These are phyloP conservation scores for Rhinopomastus cyanomelas DNA, from an alignment of 2,113 vertebrate species.

Conservation along the genomic window DNA sequence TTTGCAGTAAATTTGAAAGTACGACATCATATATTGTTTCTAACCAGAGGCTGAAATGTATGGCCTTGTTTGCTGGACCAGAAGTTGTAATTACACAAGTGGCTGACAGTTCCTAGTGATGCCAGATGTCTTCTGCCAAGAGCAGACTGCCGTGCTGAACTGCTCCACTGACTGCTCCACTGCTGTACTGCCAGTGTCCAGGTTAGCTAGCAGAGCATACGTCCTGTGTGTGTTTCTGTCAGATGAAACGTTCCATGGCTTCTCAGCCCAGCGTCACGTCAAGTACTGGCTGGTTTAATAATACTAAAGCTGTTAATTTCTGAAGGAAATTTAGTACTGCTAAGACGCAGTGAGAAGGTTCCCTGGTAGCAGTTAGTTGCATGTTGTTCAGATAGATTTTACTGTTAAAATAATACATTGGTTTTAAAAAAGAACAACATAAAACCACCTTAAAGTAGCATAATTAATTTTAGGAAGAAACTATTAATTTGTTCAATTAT, in stretches of 20 bases:
- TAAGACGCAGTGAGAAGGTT: background rate
- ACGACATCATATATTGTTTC: background rate
- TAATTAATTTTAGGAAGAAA: background rate
- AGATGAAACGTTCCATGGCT: background rate
- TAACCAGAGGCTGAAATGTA: background rate
- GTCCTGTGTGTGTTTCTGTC: background rate
- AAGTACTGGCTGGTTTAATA: background rate
- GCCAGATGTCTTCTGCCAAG: background rate
- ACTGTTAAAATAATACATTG: background rate
- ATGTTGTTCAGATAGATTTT: background rate
- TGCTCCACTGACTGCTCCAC: fast-evolving
- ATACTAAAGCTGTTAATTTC: background rate
- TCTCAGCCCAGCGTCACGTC: background rate
- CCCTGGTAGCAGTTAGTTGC: background rate
- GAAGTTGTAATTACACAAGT: background rate
- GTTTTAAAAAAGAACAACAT: background rate
- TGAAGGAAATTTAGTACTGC: background rate
- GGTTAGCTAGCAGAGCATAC: background rate
- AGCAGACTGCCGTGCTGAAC: background rate
- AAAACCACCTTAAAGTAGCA: background rate
- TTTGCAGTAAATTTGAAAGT: background rate
- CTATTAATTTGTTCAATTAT: background rate
- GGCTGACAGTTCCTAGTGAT: background rate
- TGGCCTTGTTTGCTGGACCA: background rate
- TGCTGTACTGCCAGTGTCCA: background rate